These are phyloP conservation scores for Anthoptus insignis DNA, from an alignment of 2,888 invertebrate species.

Conservation along the genomic window DNA sequence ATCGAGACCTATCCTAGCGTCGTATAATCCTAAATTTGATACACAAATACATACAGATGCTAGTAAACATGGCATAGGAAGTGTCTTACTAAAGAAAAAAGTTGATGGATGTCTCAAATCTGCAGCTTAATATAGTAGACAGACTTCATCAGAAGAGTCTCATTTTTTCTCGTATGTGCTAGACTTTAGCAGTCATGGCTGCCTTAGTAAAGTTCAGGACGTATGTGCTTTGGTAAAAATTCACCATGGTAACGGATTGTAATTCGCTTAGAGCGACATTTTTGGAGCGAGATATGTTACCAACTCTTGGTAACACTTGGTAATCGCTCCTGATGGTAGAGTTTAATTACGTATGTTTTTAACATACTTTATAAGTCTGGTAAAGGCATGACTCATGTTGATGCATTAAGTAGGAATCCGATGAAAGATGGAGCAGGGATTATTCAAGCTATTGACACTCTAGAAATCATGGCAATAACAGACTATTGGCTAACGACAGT, in stretches of 20 bases:
- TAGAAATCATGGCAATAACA: background rate
- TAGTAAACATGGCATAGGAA: background rate
- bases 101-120: background rate
- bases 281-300: slow-evolving; percentile 40
- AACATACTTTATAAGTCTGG: slow-evolving; percentile 42
- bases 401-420: slow-evolving; percentile 44
- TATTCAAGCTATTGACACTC: background rate
- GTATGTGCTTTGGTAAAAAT: slow-evolving; percentile 37
- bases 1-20: background rate
- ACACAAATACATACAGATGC: background rate
- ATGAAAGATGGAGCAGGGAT: background rate
- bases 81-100: background rate
- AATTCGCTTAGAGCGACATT: slow-evolving; percentile 43
- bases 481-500: background rate
- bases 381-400: slow-evolving; percentile 41
- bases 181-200: slow-evolving; percentile 40
- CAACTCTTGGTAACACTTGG: too few relatives aligned
- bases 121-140: background rate
- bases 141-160: background rate
- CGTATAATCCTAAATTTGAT: background rate
- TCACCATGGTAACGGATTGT: slow-evolving; percentile 43
- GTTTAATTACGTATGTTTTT: slow-evolving; percentile 38
- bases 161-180: slow-evolving; percentile 9
- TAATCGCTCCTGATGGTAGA: slow-evolving; percentile 50
- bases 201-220: slow-evolving; percentile 34